A percentile compares a stretch with the other conserved stretches of the same genome.
These are phyloP conservation scores for Spilogale gracilis DNA, from an alignment of 2,113 vertebrate genomes.

Conservation along the genomic window DNA sequence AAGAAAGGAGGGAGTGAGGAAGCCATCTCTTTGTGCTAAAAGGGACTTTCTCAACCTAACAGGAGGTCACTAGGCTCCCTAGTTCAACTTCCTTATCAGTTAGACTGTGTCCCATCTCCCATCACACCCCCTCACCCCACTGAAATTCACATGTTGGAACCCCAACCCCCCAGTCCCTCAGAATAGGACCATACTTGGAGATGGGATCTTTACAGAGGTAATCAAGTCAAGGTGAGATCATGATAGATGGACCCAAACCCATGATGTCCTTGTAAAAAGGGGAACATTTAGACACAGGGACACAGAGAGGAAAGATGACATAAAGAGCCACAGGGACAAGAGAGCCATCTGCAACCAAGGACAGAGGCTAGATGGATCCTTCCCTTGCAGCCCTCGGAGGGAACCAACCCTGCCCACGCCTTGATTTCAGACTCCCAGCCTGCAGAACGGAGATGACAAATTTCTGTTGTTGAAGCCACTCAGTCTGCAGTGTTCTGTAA, in stretches of 20 bases:
- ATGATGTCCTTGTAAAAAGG: background rate
- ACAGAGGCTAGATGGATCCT: background rate
- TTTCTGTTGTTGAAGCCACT: background rate
- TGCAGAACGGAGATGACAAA: fast-evolving
- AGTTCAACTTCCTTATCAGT: too few species aligned
- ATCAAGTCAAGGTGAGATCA: background rate
- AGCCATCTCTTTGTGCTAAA: background rate
- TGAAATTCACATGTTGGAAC: background rate
- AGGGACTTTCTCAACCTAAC: background rate
- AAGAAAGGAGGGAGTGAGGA: background rate
- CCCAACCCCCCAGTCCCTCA: background rate
- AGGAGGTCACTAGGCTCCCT: background rate
- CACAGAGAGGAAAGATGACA: fast-evolving
- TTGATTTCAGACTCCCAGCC: background rate
- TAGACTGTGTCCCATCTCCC: background rate
- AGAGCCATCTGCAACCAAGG: background rate
- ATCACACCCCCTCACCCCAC: background rate
- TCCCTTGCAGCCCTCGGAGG: background rate
- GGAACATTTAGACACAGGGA: background rate
- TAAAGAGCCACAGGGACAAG: background rate
- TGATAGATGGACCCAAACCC: background rate
- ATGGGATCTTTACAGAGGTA: background rate
- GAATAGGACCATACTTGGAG: background rate
- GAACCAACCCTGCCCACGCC: fast-evolving
- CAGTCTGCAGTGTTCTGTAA: background rate